Conservation (phyloP, 1,140 invertebrate species). For the Stegodyphus mimosarum region DNA sequence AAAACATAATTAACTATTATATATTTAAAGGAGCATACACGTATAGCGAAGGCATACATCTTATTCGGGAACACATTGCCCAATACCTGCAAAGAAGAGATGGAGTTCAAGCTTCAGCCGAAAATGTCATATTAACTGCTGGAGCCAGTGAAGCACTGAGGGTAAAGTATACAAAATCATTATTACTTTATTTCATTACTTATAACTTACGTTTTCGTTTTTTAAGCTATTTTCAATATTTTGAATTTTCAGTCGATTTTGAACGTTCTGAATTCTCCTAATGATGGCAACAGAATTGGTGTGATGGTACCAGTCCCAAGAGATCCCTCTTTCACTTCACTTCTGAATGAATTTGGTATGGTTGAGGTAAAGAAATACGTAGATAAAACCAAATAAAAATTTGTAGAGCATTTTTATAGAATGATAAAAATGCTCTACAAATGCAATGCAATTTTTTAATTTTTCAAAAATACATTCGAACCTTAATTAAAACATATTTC, state of each 20-base stretch:
- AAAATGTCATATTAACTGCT: slow-evolving; percentile 86
- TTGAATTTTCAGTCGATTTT: slow-evolving; percentile 74
- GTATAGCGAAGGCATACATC: slow-evolving; percentile 91
- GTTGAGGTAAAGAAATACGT: slow-evolving; percentile 70
- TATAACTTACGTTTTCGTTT: neutral
- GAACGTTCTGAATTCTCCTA: slow-evolving; percentile 75
- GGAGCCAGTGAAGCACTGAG: slow-evolving; percentile 94
- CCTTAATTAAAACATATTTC: too few relatives aligned
- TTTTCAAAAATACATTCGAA: too few relatives aligned
- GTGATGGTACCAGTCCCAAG: slow-evolving; percentile 98
- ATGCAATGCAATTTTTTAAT: too few relatives aligned
- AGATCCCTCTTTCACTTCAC: slow-evolving; percentile 97
- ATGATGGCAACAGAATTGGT: slow-evolving; percentile 76
- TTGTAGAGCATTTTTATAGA: too few relatives aligned
- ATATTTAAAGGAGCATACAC: slow-evolving; percentile 82
- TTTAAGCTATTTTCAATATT: neutral
- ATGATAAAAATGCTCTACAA: too few relatives aligned
- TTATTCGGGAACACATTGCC: slow-evolving; percentile 89
- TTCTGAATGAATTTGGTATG: slow-evolving; percentile 89
- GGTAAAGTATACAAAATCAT: slow-evolving; percentile 67
- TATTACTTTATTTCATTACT: neutral
- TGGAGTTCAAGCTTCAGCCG: slow-evolving; percentile 78
- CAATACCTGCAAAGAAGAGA: slow-evolving; percentile 89
- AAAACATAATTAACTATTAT: neutral
- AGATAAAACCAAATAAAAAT: too few relatives aligned